Evolutionary conservation across 1,140 invertebrate species (phyloP).

Genomic region (Brachionus plicatilis): DNA sequence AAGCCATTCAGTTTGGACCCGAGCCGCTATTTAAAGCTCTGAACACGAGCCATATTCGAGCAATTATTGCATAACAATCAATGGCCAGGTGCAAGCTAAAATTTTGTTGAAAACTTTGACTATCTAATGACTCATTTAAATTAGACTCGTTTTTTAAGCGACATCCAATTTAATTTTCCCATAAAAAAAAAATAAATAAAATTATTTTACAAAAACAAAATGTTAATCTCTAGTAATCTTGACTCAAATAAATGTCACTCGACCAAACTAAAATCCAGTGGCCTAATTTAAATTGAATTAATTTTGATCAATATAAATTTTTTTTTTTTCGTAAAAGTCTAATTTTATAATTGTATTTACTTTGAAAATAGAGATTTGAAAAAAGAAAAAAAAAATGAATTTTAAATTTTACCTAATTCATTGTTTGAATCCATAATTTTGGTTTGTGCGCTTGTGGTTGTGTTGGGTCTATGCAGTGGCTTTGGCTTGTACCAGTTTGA

Average conservation of each 20-base stretch:
- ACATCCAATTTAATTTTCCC: not conserved
- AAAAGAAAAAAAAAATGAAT: not conserved
- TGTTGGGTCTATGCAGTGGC: not conserved
- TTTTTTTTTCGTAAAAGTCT: not conserved
- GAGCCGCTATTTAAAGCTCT: not conserved
- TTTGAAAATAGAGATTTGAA: not conserved
- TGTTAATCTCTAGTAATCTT: not conserved
- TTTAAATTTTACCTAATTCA: not conserved
- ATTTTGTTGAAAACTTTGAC: not conserved
- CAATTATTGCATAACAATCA: not conserved
- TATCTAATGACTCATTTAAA: not conserved
- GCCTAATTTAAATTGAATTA: not conserved
- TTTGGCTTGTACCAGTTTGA: conserved; percentile 33
- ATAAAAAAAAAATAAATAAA: not conserved
- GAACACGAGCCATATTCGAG: not conserved
- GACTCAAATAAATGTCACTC: not conserved
- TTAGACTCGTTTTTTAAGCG: not conserved
- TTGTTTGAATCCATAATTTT: not conserved
- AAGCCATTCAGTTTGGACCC: not conserved
- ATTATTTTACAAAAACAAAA: not conserved
- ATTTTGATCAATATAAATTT: not conserved
- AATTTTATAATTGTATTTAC: not conserved
- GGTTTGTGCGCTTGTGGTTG: not conserved
- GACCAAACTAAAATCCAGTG: not conserved
- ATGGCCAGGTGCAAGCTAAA: not conserved